Conservation (phyloP, 2,797 vertebrate genomes). For the Lutjanus campechanus region DNA sequence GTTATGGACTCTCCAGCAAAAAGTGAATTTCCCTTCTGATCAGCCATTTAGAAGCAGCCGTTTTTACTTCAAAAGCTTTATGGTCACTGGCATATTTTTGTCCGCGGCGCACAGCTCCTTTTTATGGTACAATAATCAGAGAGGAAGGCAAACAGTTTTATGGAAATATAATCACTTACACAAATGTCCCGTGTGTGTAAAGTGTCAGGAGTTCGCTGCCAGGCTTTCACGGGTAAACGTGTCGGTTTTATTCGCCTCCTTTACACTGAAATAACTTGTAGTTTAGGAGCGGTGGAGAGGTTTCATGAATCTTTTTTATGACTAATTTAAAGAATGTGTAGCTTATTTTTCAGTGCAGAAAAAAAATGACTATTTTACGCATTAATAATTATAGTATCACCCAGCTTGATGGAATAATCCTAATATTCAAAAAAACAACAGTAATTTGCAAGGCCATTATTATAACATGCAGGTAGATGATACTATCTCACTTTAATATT, state of each 20-base stretch:
- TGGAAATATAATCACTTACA: conserved; percentile 52
- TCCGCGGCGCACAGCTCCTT: conserved; percentile 27
- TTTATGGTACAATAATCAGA: conserved; percentile 43
- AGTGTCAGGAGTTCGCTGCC: neutral
- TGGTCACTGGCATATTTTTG: conserved; percentile 21
- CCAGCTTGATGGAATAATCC: neutral
- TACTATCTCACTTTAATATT: neutral
- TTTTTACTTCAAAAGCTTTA: conserved; percentile 11
- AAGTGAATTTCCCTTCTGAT: conserved; percentile 24
- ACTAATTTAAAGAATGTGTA: neutral
- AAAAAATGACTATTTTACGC: no score
- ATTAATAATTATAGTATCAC: neutral
- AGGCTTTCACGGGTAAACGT: conserved; percentile 16
- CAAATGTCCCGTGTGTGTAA: conserved; percentile 25
- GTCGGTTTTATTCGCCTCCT: conserved; percentile 17
- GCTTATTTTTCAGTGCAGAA: no score
- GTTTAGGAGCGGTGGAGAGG: neutral
- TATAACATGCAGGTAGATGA: neutral
- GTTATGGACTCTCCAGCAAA: neutral
- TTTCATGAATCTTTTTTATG: neutral
- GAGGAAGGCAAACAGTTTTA: conserved; percentile 43
- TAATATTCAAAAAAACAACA: neutral
- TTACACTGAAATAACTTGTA: neutral
- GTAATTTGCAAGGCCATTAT: neutral
- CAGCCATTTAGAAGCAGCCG: conserved; percentile 11